Base-by-base conservation (phyloP, 2,113 vertebrate genomes). In the Muntiacus reevesi region DNA sequence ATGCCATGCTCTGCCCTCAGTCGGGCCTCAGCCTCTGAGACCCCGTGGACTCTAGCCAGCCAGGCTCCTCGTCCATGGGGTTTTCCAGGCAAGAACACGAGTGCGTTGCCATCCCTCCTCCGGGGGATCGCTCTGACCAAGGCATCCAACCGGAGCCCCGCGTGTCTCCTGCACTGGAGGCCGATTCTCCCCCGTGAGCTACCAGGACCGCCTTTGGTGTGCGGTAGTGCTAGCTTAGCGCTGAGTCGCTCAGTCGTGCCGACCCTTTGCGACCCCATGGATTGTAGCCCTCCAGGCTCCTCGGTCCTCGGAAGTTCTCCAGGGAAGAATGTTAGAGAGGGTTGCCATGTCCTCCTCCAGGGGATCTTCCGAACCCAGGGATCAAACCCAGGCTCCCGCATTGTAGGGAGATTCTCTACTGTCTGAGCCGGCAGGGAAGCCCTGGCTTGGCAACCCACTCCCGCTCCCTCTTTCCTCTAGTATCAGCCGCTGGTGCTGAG, bases 121-220 rank as follows among this genome's bases (percentile, higher is more conserved):
- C 33, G 10, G 33, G 2, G 67, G 36, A 25, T 74, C 36, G 3
- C 13, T 40, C 67, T 25, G 67, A 71, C 36, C 36, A 12, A 23
- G 64, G 64, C 17, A 36, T 36, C 64, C n/a, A 11, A 1, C 19
- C 5, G 3, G 10, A 74, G 67, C 12, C 19, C 6, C 6, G 6
- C 19, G 0, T 12, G n/a, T 23, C 67, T 74, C 67, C 21, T 6
- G 67, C n/a, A 3, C 2, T 12, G n/a, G 4, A 40, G n/a, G 21
- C 36, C 12, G 36, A 19, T 19, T 19, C 64, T 67, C 33, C 13
- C 1, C 67, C 5, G 10, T 74, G 36, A 74, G 36, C 67, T 15
- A 25, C 67, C 67, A 25, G 67, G 21, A 6, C 67, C 25, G 67
- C n/a, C 19, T 40, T 40, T 25, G 36, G 67, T 25, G 2, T 23